phyloP scores from a whole-genome alignment of 2,888 invertebrate species.

The Dichetophora obliterata region DNA sequence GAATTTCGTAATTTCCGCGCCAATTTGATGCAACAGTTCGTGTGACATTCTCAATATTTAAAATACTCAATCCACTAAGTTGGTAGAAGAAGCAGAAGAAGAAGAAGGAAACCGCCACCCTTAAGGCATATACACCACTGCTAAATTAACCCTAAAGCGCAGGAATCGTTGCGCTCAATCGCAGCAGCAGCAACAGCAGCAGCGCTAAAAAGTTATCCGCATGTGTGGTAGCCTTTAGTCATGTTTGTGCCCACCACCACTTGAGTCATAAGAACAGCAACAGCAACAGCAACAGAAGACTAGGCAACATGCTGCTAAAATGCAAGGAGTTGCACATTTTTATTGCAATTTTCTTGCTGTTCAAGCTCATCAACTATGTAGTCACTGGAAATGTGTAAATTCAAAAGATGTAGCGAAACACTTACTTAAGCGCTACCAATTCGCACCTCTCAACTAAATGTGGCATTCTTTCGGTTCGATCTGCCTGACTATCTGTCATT shows the following conservation, averaged over 20 bases:
- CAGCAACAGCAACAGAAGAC: conserved; percentile 7
- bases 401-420: no score
- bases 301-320: conserved; percentile 14
- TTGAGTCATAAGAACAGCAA: conserved; percentile 11
- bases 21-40: no score
- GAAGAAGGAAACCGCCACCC: background rate
- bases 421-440: background rate
- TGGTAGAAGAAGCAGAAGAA: background rate
- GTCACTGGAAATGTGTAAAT: no score
- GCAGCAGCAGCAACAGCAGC: background rate
- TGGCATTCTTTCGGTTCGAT: conserved; percentile 5
- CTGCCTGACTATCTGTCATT: background rate
- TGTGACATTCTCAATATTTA: no score
- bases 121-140: background rate
- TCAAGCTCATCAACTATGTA: background rate
- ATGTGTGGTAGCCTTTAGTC: background rate
- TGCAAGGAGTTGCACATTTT: conserved; percentile 7
- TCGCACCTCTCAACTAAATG: background rate
- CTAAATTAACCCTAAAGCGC: no score
- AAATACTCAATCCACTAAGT: background rate
- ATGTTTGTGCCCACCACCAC: background rate
- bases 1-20: no score
- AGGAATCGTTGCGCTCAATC: no score
- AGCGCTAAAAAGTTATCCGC: background rate
- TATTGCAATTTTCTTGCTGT: background rate